phyloP scores from a whole-genome alignment of 2,113 vertebrate genomes.

The Enhydra lutris region DNA sequence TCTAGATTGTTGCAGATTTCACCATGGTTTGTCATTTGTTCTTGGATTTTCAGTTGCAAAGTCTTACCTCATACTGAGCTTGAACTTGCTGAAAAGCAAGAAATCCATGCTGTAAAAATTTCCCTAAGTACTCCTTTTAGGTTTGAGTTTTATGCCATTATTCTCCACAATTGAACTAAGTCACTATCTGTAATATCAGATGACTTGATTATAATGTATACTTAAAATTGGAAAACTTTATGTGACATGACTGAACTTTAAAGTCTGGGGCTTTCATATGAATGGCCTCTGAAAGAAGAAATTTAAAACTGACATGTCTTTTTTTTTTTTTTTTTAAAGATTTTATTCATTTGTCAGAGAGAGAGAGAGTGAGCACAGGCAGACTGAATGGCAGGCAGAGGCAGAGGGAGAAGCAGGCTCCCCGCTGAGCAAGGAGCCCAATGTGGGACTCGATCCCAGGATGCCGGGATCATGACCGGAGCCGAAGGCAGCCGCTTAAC shows the following conservation, averaged over 20 bases:
- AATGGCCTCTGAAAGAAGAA: neutral
- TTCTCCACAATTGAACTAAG: neutral
- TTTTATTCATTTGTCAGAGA: no score
- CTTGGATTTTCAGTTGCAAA: neutral
- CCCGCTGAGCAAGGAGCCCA: no score
- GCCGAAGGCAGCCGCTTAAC: no score
- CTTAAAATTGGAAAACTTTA: neutral
- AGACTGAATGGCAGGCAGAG: no score
- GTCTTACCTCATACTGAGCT: neutral
- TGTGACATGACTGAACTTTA: neutral
- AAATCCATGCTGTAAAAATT: neutral
- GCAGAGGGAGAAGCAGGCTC: no score
- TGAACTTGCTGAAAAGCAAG: neutral
- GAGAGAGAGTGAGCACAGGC: no score
- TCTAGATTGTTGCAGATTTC: neutral
- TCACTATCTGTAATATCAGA: neutral
- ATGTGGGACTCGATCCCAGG: no score
- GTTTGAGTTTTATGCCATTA: neutral
- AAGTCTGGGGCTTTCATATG: neutral
- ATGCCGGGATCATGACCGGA: no score
- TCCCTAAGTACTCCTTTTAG: neutral
- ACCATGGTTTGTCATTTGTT: neutral
- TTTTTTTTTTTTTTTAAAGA: no score
- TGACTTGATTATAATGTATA: neutral
- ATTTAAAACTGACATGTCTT: neutral